Conservation (phyloP, 2,888 invertebrate species). For the Orthonevra nobilis region DNA sequence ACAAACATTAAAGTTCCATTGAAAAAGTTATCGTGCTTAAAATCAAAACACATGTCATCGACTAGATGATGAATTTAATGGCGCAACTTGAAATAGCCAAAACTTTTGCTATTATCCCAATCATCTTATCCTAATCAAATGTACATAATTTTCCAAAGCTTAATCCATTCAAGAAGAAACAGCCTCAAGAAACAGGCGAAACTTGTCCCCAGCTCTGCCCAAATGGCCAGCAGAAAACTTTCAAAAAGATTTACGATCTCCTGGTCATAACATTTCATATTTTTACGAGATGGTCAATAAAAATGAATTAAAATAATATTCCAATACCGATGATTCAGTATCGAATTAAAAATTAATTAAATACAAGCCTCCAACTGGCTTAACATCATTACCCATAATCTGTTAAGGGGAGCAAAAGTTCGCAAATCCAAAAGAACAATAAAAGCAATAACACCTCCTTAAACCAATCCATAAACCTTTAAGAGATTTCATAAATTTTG, state of each 20-base stretch:
- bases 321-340: constrained; percentile 31
- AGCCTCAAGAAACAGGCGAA: too few species aligned
- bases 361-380: constrained; percentile 4
- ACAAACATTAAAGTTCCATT: too few species aligned
- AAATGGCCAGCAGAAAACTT: constrained; percentile 3
- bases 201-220: neutral
- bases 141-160: too few species aligned
- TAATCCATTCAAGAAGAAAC: too few species aligned
- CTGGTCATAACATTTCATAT: constrained; percentile 9
- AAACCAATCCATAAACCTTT: constrained; percentile 49
- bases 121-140: too few species aligned
- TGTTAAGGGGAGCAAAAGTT: constrained; percentile 34
- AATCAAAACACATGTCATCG: too few species aligned
- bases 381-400: constrained; percentile 50
- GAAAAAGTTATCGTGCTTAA: too few species aligned
- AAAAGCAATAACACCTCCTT: constrained; percentile 51
- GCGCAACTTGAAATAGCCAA: too few species aligned
- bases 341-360: constrained; percentile 59
- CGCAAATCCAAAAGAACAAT: constrained; percentile 4
- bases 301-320: constrained; percentile 36
- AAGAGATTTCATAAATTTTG: constrained; percentile 54
- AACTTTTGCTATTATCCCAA: too few species aligned
- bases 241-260: constrained; percentile 24
- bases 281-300: constrained; percentile 35
- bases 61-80: too few species aligned